phyloP scores from a whole-genome alignment of 92 coral and sea anemone genomes.

The Montipora capitata region DNA sequence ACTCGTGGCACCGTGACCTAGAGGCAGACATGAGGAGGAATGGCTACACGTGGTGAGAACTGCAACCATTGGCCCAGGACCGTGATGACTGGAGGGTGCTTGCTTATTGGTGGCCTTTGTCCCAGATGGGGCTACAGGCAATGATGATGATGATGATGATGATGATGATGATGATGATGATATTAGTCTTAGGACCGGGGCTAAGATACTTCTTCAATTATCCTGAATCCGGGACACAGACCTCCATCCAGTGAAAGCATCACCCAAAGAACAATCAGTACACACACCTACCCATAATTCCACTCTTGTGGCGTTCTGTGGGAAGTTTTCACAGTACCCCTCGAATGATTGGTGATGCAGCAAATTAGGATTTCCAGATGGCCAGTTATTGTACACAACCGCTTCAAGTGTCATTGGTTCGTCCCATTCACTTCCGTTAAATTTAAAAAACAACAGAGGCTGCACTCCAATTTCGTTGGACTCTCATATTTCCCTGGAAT shows the following conservation, averaged over 20 bases:
- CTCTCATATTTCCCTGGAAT: background rate
- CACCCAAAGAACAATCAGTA: background rate
- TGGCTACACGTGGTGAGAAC: too few relatives aligned
- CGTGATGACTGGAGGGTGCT: too few relatives aligned
- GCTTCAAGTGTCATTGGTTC: background rate
- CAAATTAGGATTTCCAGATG: background rate
- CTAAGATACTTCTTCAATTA: background rate
- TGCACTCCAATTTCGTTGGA: background rate
- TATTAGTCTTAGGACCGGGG: background rate
- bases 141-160: too few relatives aligned
- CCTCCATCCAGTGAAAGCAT: background rate
- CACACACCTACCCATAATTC: background rate
- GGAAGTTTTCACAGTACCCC: background rate
- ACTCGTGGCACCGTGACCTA: too few relatives aligned
- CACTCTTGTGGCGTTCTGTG: background rate
- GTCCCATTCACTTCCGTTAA: background rate
- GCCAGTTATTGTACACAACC: background rate
- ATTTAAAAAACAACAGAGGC: background rate
- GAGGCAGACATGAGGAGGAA: too few relatives aligned
- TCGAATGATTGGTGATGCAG: background rate
- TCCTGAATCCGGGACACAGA: background rate
- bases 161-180: too few relatives aligned
- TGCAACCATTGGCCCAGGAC: too few relatives aligned
- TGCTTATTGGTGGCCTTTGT: too few relatives aligned
- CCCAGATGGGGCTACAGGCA: too few relatives aligned